These are phyloP conservation scores for Enteromius viviparus DNA, from an alignment of 2,797 vertebrate species.

Conservation along the genomic window DNA sequence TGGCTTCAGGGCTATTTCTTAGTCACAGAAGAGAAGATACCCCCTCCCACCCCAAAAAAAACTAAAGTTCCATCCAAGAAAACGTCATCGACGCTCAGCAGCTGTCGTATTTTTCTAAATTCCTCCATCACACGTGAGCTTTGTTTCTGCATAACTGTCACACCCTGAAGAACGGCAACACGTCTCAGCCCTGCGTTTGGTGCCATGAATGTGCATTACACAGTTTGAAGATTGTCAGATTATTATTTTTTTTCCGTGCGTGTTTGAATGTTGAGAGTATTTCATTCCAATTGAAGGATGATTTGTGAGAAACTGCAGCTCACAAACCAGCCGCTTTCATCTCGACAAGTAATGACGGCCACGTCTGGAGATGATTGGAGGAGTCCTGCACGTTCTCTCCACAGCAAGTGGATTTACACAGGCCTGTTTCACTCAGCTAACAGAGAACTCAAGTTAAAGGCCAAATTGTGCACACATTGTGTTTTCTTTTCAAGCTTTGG, in stretches of 20 bases:
- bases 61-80: constrained; percentile 48
- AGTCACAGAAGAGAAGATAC: constrained; percentile 53
- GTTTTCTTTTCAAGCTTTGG: background rate
- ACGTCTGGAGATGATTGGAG: background rate
- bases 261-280: constrained; percentile 72
- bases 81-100: background rate
- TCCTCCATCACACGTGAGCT: constrained; percentile 1
- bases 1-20: constrained; percentile 63
- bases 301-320: constrained; percentile 19
- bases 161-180: background rate
- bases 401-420: constrained; percentile 7
- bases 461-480: constrained; percentile 17
- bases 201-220: constrained; percentile 58
- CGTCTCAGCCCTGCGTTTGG: background rate
- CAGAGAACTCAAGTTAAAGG: constrained; percentile 24
- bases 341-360: background rate
- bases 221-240: constrained; percentile 73
- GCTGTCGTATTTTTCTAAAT: constrained; percentile 4
- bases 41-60: constrained; percentile 60
- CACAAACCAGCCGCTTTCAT: constrained; percentile 13
- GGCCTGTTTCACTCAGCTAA: constrained; percentile 17
- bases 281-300: constrained; percentile 32
- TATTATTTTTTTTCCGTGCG: background rate
- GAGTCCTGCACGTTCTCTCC: background rate
- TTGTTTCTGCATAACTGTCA: constrained; percentile 7